Evolutionary conservation across 2,888 invertebrate species (phyloP).

Genomic region (Zeuzera pyrina): DNA sequence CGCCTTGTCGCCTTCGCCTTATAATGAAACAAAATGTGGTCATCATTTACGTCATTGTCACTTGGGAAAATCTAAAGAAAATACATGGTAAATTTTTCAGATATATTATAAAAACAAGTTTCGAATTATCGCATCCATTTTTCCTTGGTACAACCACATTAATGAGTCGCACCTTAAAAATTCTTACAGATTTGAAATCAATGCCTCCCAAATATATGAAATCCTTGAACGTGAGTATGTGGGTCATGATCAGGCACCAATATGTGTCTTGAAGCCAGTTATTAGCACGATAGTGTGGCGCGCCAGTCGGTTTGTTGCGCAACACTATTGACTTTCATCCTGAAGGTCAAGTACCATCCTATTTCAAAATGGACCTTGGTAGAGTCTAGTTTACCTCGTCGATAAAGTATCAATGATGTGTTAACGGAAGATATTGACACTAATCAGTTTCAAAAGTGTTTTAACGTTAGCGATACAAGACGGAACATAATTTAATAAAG

Average conservation of each 20-base stretch:
- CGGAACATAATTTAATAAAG: too few species aligned
- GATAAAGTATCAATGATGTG: too few species aligned
- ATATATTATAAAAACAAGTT: too few species aligned
- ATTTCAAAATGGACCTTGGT: conserved; percentile 70
- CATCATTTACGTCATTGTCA: conserved; percentile 10
- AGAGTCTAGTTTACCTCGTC: conserved; percentile 67
- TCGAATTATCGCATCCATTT: too few species aligned
- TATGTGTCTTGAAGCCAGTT: conserved; percentile 58
- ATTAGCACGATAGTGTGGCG: conserved; percentile 63
- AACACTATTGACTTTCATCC: conserved; percentile 71
- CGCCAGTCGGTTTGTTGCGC: conserved; percentile 59
- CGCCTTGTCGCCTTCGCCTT: conserved; percentile 13
- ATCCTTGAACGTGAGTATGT: conserved; percentile 68
- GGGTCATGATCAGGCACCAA: conserved; percentile 68
- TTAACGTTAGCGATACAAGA: too few species aligned
- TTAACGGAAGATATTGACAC: conserved; percentile 58
- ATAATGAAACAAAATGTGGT: conserved; percentile 13
- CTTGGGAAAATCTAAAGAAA: conserved; percentile 27
- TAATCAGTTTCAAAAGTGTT: too few species aligned
- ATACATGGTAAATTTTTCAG: conserved; percentile 8
- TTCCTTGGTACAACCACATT: background rate
- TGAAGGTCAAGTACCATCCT: conserved; percentile 72
- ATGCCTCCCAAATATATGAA: conserved; percentile 68
- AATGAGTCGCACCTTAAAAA: background rate
- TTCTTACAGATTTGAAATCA: conserved; percentile 52